These are phyloP conservation scores for Brachionus plicatilis DNA, from an alignment of 1,140 invertebrate genomes.

Conservation along the genomic window DNA sequence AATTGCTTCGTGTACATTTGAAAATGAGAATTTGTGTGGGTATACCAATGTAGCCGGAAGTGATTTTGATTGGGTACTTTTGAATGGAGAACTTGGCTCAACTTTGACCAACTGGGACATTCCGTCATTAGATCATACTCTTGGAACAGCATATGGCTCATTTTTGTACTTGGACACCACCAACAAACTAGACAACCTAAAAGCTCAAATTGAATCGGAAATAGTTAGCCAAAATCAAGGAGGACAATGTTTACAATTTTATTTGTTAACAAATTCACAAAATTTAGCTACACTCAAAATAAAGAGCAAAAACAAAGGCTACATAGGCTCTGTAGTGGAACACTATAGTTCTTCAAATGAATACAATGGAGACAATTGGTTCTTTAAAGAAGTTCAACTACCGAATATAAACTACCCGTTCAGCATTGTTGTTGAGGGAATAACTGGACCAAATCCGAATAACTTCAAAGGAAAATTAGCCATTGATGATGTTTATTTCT, in stretches of 20 bases:
- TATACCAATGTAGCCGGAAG: background rate
- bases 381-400: background rate
- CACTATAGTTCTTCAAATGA: background rate
- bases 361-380: background rate
- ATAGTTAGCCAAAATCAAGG: background rate
- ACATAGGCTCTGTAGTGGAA: background rate
- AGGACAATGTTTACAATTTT: constrained; percentile 24
- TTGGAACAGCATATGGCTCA: background rate
- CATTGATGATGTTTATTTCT: constrained; percentile 45
- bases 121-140: constrained; percentile 43
- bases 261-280: background rate
- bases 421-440: constrained; percentile 34
- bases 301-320: background rate
- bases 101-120: background rate
- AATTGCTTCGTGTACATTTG: constrained; percentile 30
- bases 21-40: constrained; percentile 3
- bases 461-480: constrained; percentile 44
- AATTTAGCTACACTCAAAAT: background rate
- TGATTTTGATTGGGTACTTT: constrained; percentile 34
- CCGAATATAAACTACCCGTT: background rate
- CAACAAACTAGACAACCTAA: background rate
- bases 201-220: constrained; percentile 38
- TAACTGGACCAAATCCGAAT: constrained; percentile 42
- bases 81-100: constrained; percentile 10
- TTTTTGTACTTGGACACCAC: constrained; percentile 24